A percentile compares a stretch with the other conserved stretches of the same genome.
These are phyloP conservation scores for Achlya flavicornis DNA, from an alignment of 2,888 invertebrate genomes.

Conservation along the genomic window DNA sequence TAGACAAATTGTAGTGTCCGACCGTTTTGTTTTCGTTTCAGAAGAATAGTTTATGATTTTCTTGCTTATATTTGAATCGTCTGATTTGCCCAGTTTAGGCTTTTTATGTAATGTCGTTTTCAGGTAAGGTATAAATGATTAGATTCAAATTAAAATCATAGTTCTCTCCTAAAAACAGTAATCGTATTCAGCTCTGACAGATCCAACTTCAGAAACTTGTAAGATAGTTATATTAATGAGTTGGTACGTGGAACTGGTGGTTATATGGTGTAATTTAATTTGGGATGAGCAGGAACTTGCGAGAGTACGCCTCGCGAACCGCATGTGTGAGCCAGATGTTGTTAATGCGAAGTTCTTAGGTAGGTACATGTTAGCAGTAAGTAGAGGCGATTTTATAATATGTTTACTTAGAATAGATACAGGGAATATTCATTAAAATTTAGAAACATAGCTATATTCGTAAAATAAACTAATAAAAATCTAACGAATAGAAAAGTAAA, in stretches of 20 bases:
- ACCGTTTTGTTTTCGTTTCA: no score
- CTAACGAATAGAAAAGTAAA: no score
- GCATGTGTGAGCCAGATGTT: slow-evolving; percentile 15
- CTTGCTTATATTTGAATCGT: no score
- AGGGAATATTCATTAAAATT: background rate
- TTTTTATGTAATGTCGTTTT: no score
- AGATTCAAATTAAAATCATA: no score
- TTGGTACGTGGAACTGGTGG: background rate
- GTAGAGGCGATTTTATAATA: background rate
- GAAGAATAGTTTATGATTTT: no score
- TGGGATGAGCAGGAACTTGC: slow-evolving; percentile 16
- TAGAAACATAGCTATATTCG: background rate
- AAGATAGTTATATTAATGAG: background rate
- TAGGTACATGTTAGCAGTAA: slow-evolving; percentile 1
- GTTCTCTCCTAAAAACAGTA: background rate
- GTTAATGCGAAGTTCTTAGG: slow-evolving; percentile 8
- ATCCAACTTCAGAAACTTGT: background rate
- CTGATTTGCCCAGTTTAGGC: no score
- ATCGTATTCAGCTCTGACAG: background rate
- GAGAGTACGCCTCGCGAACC: slow-evolving; percentile 9
- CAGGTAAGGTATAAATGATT: no score
- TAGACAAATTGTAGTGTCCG: no score
- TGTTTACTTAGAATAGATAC: background rate
- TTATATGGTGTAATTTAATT: slow-evolving; percentile 1
- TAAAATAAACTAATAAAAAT: no score